Conservation (phyloP, 2,888 invertebrate species). For the Torymus tubicola region DNA sequence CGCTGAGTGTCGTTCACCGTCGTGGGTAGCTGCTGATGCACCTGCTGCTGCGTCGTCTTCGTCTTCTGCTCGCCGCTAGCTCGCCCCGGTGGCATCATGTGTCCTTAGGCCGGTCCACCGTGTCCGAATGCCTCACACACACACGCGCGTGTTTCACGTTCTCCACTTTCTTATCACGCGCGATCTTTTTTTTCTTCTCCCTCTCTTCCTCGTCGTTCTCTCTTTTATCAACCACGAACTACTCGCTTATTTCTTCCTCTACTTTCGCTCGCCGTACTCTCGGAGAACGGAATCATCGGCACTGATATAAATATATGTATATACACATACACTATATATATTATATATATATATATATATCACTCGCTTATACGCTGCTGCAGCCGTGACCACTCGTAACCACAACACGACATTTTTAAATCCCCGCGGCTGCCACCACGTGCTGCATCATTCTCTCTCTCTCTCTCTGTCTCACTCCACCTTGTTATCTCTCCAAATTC, state of each 20-base stretch:
- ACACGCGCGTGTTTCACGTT: not conserved
- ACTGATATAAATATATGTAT: too few relatives aligned
- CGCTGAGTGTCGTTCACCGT: slow-evolving; percentile 12
- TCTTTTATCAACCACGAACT: not conserved
- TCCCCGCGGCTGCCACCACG: too few relatives aligned
- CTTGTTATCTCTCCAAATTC: too few relatives aligned
- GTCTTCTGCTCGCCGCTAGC: slow-evolving; percentile 29
- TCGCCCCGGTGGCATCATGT: slow-evolving; percentile 54
- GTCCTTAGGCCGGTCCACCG: slow-evolving; percentile 15
- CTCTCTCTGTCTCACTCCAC: too few relatives aligned
- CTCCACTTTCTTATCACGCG: slow-evolving; percentile 1
- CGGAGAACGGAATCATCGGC: slow-evolving; percentile 9
- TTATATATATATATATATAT: too few relatives aligned
- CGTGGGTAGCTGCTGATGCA: not conserved
- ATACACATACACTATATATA: too few relatives aligned
- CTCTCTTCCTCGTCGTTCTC: not conserved
- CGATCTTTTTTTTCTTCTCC: not conserved
- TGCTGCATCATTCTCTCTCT: too few relatives aligned
- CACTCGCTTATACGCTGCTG: too few relatives aligned
- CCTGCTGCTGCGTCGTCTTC: slow-evolving; percentile 16
- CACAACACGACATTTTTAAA: too few relatives aligned
- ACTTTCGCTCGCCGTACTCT: not conserved
- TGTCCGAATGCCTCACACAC: too few relatives aligned
- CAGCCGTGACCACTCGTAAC: too few relatives aligned
- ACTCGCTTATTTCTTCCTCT: slow-evolving; percentile 3